Evolutionary conservation across 2,888 invertebrate genomes (phyloP).

Genomic region (Himalopsyche kuldschensis): DNA sequence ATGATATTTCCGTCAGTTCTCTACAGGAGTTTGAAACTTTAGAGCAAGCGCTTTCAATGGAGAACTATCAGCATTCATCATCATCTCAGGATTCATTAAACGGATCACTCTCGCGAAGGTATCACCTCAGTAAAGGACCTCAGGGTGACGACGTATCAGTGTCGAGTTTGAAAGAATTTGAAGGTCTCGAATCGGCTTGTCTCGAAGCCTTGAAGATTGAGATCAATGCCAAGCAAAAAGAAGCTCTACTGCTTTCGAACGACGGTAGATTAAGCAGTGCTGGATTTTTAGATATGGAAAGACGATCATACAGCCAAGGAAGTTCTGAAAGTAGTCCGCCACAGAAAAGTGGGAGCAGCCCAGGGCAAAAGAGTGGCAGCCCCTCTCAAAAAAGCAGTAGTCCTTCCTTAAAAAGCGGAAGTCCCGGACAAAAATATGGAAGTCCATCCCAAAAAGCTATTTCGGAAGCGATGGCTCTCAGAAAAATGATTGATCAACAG

Average conservation of each 20-base stretch:
- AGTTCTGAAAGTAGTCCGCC: constrained; percentile 65
- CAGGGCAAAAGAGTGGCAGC: constrained; percentile 52
- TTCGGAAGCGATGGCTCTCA: constrained; percentile 53
- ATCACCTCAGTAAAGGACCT: constrained; percentile 69
- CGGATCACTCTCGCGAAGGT: constrained; percentile 76
- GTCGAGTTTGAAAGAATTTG: constrained; percentile 89
- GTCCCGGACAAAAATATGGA: constrained; percentile 36
- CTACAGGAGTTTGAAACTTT: constrained; percentile 93
- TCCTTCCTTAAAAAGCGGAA: constrained; percentile 50
- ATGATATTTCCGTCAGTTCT: constrained; percentile 89
- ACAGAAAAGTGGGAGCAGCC: constrained; percentile 55
- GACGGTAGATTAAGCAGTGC: constrained; percentile 59
- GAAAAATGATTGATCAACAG: constrained; percentile 57
- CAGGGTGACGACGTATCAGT: constrained; percentile 85
- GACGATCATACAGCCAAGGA: constrained; percentile 58
- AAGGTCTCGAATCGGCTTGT: constrained; percentile 86
- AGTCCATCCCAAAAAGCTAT: constrained; percentile 30
- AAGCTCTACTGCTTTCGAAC: constrained; percentile 68
- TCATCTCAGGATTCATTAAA: constrained; percentile 87
- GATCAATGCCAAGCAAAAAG: constrained; percentile 82
- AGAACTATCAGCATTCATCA: constrained; percentile 73
- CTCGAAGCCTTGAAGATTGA: constrained; percentile 82
- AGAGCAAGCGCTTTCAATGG: constrained; percentile 80
- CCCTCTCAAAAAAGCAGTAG: constrained; percentile 57
- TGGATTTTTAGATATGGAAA: constrained; percentile 57